Conservation (phyloP, 2,797 vertebrate genomes). For the Enteromius trimaculatus region DNA sequence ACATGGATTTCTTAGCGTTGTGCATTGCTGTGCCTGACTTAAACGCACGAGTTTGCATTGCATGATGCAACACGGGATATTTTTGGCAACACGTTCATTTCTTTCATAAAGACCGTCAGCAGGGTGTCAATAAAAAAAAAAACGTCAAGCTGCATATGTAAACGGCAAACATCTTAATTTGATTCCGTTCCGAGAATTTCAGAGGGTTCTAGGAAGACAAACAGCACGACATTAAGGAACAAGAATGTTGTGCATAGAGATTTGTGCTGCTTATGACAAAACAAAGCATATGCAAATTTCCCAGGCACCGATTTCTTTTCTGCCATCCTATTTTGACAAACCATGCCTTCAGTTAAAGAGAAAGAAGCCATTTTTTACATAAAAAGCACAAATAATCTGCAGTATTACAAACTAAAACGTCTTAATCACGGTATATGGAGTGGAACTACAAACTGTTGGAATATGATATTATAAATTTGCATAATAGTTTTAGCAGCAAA, state of each 20-base stretch:
- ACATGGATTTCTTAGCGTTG: background rate
- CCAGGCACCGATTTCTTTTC: constrained; percentile 56
- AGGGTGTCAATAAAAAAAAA: background rate
- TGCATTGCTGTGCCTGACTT: background rate
- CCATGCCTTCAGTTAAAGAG: constrained; percentile 53
- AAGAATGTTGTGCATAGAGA: constrained; percentile 4
- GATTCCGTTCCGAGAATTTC: background rate
- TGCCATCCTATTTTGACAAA: constrained; percentile 61
- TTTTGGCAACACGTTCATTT: background rate
- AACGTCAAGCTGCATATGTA: constrained; percentile 12
- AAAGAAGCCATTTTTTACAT: constrained; percentile 55
- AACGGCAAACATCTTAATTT: background rate
- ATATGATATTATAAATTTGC: background rate
- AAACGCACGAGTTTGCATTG: background rate
- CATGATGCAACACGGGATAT: background rate
- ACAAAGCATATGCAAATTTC: constrained; percentile 47
- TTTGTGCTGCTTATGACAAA: constrained; percentile 44
- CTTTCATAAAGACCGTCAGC: constrained; percentile 11
- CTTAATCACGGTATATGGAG: background rate
- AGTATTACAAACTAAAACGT: constrained; percentile 12
- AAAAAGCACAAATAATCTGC: constrained; percentile 36
- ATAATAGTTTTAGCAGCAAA: background rate
- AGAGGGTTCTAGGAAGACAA: background rate
- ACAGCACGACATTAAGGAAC: background rate
- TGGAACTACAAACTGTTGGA: background rate